Evolutionary conservation across 1,140 invertebrate genomes (phyloP), one percentile per base, ranked within the genome.

Genomic region (Apocrypta bakeri): DNA sequence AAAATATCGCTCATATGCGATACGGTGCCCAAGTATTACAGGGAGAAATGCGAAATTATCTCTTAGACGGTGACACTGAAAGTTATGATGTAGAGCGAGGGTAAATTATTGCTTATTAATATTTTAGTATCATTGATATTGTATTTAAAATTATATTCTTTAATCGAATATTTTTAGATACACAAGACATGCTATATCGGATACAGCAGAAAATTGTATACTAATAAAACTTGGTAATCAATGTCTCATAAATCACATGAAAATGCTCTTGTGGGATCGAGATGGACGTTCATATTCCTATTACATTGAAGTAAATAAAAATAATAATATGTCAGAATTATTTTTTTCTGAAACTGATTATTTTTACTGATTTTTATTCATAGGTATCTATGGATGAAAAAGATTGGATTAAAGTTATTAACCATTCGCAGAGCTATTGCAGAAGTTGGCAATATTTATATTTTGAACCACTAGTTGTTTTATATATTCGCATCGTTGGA

Each of bases 391-490:
- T 99, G 92, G 97, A 99, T 94, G 96, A 97, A 90, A 96, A 97
- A 91, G 96, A 99, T 90, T 99, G 98, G 98, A 94, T 97, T 77
- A 94, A 95, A 81, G 95, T 99, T 40, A 94, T 99, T 66, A 98
- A 99, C 92, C 96, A 99, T 91, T 96, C 96, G 74, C 93, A 95
- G 75, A 99, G 97, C 92, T 95, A 96, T 89, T 99, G 99, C 89
- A 95, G 98, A 76, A 99, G 98, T 24, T 99, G 98, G 97, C 99
- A 99, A 93, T 96, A 96, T 90, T 94, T 99, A 27, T 98, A 98
- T 92, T 99, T 99, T 92, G 94, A 95, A 84, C 93, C 96, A 11
- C 92, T 97, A 79, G 98, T 99, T 77, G 97, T 98, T 69, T 94
- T 95, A 86, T 99, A 95, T 91, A 96, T 99, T 83, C 94, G 96